phyloP scores from a whole-genome alignment of 2,888 invertebrate genomes.

The Drosophila buzzatii region DNA sequence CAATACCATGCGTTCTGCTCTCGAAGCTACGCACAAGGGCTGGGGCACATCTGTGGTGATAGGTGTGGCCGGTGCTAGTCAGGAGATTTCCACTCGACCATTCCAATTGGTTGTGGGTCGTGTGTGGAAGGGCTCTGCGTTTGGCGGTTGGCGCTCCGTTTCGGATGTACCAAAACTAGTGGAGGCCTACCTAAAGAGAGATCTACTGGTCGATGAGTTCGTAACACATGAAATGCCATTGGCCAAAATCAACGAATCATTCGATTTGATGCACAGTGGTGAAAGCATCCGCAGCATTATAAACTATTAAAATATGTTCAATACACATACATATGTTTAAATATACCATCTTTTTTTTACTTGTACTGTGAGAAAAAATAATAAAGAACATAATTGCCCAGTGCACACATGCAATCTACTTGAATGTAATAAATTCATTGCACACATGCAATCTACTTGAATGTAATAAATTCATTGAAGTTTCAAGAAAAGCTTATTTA shows the following conservation, averaged over 20 bases:
- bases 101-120: slow-evolving; percentile 99
- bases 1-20: slow-evolving; percentile 91
- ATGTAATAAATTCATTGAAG: not conserved
- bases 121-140: slow-evolving; percentile 97
- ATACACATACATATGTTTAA: not conserved
- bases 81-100: slow-evolving; percentile 98
- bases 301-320: slow-evolving; percentile 76
- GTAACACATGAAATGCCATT: slow-evolving; percentile 93
- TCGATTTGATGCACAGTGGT: slow-evolving; percentile 95
- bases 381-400: slow-evolving; percentile 36
- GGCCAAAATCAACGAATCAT: slow-evolving; percentile 95
- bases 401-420: not conserved
- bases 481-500: not conserved
- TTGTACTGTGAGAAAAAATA: slow-evolving; percentile 15
- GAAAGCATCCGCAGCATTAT: slow-evolving; percentile 88
- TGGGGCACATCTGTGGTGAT: slow-evolving; percentile 99
- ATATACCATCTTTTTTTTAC: slow-evolving; percentile 11
- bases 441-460: not conserved
- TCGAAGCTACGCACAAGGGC: slow-evolving; percentile 95
- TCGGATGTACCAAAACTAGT: slow-evolving; percentile 97
- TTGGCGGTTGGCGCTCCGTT: slow-evolving; percentile 98
- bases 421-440: not conserved
- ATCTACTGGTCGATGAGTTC: slow-evolving; percentile 96
- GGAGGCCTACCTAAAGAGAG: slow-evolving; percentile 92
- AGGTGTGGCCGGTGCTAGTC: slow-evolving; percentile 97